These are phyloP conservation scores for Gouania willdenowi DNA, from an alignment of 2,797 vertebrate genomes.

Conservation along the genomic window DNA sequence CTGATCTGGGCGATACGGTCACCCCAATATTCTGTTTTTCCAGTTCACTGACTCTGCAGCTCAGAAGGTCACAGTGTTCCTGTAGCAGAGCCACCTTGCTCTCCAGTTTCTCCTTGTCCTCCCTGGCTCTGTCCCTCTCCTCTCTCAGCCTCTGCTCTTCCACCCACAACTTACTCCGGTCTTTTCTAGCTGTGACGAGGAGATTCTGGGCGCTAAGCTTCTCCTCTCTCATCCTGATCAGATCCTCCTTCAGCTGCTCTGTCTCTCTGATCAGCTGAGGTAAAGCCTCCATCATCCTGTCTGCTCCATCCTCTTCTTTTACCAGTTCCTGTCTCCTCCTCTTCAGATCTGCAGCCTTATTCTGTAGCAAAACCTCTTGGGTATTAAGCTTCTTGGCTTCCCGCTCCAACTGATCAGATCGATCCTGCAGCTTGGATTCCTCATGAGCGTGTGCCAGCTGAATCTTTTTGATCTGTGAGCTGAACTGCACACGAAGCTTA, in stretches of 20 bases:
- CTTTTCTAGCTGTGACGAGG: slow-evolving; percentile 56
- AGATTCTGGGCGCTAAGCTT: slow-evolving; percentile 52
- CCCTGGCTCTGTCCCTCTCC: slow-evolving; percentile 73
- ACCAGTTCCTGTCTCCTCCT: slow-evolving; percentile 73
- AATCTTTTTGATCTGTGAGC: slow-evolving; percentile 49
- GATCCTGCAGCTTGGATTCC: slow-evolving; percentile 75
- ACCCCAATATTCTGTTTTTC: slow-evolving; percentile 60
- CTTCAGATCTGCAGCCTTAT: slow-evolving; percentile 74
- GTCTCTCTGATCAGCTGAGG: slow-evolving; percentile 58
- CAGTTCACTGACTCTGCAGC: slow-evolving; percentile 71
- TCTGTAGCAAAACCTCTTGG: slow-evolving; percentile 69
- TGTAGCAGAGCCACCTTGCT: slow-evolving; percentile 77
- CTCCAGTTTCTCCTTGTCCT: slow-evolving; percentile 76
- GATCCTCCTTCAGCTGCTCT: slow-evolving; percentile 60
- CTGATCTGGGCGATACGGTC: slow-evolving; percentile 29
- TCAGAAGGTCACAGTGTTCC: slow-evolving; percentile 73
- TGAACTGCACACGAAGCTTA: slow-evolving; percentile 65
- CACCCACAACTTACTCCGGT: slow-evolving; percentile 56
- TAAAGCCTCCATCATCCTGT: slow-evolving; percentile 60
- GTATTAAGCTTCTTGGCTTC: slow-evolving; percentile 68
- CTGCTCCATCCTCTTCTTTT: slow-evolving; percentile 68
- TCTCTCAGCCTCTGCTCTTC: slow-evolving; percentile 67
- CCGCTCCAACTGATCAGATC: slow-evolving; percentile 69
- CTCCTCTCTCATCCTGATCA: slow-evolving; percentile 52
- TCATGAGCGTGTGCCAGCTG: slow-evolving; percentile 60